Base-by-base conservation (phyloP, 1,140 invertebrate species). In the Macrosteles quadrilineatus region DNA sequence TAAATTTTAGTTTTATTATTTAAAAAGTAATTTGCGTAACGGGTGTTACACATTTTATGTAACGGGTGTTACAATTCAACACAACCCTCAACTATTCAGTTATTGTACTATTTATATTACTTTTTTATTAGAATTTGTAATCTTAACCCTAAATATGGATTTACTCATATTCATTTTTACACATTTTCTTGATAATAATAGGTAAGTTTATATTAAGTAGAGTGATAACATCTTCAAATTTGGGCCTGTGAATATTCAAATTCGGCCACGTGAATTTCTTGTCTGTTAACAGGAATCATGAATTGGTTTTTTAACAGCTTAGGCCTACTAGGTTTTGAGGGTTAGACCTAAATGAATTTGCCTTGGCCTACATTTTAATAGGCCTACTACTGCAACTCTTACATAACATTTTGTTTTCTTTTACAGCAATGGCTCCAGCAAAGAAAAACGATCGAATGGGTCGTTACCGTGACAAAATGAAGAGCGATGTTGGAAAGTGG, bases 1-100 rank as follows among this genome's bases (percentile, higher is more conserved):
- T 53, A 9, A 9, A 53, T 53, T 53, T 53, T 53, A 53, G 4
- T 53, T 53, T 53, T 53, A 53, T 53, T 19, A 53, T 53, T 19
- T 53, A 19, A 53, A 4, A 6, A 36, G 32, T 36, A 4, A 36
- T 36, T 36, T 36, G 32, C 14, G 32, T 36, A 36, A 36, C 32
- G 32, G 32, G 32, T 36, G 32, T 36, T 36, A 36, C 32, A 6
- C 32, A 36, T 36, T 36, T 36, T 36, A 36, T 36, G 32, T 36
- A 36, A 36, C 14, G 32, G 32, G 32, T 36, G 32, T 36, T 36
- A 36, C 32, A 36, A 36, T 36, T 36, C 4, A 36, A 4, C 32
- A 36, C 32, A 36, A 36, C 32, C 32, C 32, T 36, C 32, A 36
- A 36, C n/a, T n/a, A n/a, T 36, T 36, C 32, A 36, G 14, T 36